Conservation (phyloP, 2,888 invertebrate genomes). For the Malacosoma neustria region DNA sequence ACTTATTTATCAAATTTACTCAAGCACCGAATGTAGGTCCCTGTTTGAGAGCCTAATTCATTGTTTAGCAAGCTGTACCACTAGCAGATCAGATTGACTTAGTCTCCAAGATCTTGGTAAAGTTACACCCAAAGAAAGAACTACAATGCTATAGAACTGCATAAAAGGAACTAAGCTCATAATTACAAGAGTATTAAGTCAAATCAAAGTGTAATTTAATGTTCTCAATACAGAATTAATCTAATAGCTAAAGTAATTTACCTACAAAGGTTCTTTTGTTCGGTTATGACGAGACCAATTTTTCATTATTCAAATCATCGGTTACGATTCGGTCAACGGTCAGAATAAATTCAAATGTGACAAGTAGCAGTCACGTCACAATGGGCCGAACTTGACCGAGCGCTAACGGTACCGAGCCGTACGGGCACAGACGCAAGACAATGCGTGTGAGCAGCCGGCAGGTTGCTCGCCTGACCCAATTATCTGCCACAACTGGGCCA, state of each 20-base stretch:
- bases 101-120: no score
- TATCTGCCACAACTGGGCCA: conserved; percentile 55
- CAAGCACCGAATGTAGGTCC: no score
- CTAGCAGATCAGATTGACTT: no score
- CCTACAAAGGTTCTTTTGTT: background rate
- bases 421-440: conserved; percentile 46
- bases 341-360: conserved; percentile 39
- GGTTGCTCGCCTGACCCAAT: conserved; percentile 72
- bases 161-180: no score
- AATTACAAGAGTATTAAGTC: no score
- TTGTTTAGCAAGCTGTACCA: no score
- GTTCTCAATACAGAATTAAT: background rate
- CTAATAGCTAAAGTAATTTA: background rate
- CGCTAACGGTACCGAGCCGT: conserved; percentile 55
- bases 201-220: background rate
- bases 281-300: background rate
- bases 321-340: conserved; percentile 12
- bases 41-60: no score
- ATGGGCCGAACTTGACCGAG: conserved; percentile 65
- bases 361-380: conserved; percentile 37
- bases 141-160: no score
- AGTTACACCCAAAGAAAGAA: no score
- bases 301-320: background rate
- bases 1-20: no score
- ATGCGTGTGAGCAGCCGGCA: conserved; percentile 62